Base-by-base conservation (phyloP, 2,888 invertebrate genomes). In the Drosophila heteroneura region DNA sequence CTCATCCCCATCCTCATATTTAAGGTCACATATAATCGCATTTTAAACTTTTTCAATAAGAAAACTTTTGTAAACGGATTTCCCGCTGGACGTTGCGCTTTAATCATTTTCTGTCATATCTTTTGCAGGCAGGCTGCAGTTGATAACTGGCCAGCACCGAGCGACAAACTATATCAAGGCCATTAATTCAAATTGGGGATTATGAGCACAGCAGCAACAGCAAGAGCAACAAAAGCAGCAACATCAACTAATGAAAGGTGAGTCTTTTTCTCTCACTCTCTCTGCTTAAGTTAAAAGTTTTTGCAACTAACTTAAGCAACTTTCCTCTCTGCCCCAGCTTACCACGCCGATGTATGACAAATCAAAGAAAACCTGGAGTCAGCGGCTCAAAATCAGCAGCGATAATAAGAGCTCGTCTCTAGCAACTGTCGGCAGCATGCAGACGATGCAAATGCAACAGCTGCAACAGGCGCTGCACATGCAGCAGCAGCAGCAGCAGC, bases 301-400 rank as follows among this genome's bases (percentile, higher is more conserved):
- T 12, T 14, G 16, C 12, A 65, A 62, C 44, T 68, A 41, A 68
- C 28, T 35, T 19, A 16, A 35, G 10, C 9, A 30, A n/a, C 12
- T 26, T 4, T 14, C 19, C 2, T 49, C 12, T 14, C 10, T n/a
- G 7, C 14, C 5, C 3, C 5, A 90, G 91, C 70, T 76, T 75
- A 83, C 66, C 73, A 66, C 86, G 89, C 91, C 91, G 89, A 93
- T 93, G 93, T 93, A 93, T 85, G 93, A 93, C 87, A 93, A 93
- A 91, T 93, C 93, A 85, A 96, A 96, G 93, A 96, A 96, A 94
- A 94, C 95, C 74, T 96, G 96, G 96, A 96, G 96, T 93, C 96
- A 96, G 78, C 95, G 96, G 91, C 93, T 96, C 91, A 96, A 96
- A 89, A 92, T 94, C 63, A 94, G 94, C 74, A 93, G 93, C 87